Percentiles rank a stretch among this genome's conserved stretches.
Conservation (phyloP, 2,888 invertebrate species). For the Chouioia cunea region DNA sequence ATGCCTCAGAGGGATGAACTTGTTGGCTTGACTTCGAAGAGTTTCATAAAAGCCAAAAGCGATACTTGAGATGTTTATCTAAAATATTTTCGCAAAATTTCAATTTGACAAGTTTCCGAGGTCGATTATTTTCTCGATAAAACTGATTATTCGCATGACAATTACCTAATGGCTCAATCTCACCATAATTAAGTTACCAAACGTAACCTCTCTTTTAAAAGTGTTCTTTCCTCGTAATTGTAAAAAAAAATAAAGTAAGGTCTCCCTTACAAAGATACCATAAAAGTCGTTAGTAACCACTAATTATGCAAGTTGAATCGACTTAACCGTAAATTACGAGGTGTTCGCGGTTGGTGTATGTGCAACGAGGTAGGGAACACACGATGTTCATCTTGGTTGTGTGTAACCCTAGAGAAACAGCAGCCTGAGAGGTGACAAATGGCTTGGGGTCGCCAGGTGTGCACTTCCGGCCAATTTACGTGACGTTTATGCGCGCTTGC, state of each 20-base stretch:
- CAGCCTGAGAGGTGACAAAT: constrained; percentile 36
- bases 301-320: constrained; percentile 27
- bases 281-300: not conserved
- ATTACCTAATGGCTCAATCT: too few species aligned
- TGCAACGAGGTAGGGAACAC: too few species aligned
- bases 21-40: not conserved
- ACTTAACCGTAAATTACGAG: constrained; percentile 42
- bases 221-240: too few species aligned
- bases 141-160: not conserved
- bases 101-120: not conserved
- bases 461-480: constrained; percentile 53
- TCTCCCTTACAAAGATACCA: too few species aligned
- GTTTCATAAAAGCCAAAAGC: too few species aligned
- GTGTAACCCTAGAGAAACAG: not conserved
- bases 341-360: constrained; percentile 19
- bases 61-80: too few species aligned
- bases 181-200: too few species aligned
- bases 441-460: constrained; percentile 35
- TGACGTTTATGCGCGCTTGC: constrained; percentile 46
- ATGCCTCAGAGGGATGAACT: not conserved
- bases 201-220: too few species aligned
- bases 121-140: not conserved
- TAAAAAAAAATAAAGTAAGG: too few species aligned
- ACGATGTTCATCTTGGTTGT: constrained; percentile 39
- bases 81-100: too few species aligned